Evolutionary conservation across 2,888 invertebrate species (phyloP).

Genomic region (Monoplex corrugatus): DNA sequence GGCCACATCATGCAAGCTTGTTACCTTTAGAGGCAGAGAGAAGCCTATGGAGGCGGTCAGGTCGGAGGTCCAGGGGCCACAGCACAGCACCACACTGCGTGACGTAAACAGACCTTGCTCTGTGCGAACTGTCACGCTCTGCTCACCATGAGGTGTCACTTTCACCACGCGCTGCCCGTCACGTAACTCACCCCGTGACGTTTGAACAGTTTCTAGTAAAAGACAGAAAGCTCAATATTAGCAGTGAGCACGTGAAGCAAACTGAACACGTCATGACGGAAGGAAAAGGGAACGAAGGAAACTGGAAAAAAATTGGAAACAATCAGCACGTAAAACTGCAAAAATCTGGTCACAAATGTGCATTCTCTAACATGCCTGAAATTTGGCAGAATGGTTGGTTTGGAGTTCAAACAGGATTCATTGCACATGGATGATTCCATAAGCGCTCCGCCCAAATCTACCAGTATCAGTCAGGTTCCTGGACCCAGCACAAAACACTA

Average conservation of each 20-base stretch:
- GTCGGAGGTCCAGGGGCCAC: slow-evolving; percentile 78
- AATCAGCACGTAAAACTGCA: too few species aligned
- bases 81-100: slow-evolving; percentile 73
- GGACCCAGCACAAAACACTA: too few species aligned
- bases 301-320: neutral
- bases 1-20: too few species aligned
- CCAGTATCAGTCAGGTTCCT: too few species aligned
- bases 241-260: neutral
- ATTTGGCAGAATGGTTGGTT: too few species aligned
- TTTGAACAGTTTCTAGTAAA: slow-evolving; percentile 65
- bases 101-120: slow-evolving; percentile 63
- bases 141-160: slow-evolving; percentile 68
- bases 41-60: slow-evolving; percentile 72
- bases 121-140: slow-evolving; percentile 65
- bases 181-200: slow-evolving; percentile 68
- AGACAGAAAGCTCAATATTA: neutral
- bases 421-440: neutral
- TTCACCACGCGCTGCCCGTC: slow-evolving; percentile 68
- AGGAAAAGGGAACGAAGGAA: neutral
- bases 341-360: too few species aligned
- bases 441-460: too few species aligned
- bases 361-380: too few species aligned
- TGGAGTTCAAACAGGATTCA: too few species aligned
- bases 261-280: neutral
- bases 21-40: slow-evolving; percentile 74